Base-by-base conservation (phyloP, 2,888 invertebrate species). In the Heterodera filipjevi region DNA sequence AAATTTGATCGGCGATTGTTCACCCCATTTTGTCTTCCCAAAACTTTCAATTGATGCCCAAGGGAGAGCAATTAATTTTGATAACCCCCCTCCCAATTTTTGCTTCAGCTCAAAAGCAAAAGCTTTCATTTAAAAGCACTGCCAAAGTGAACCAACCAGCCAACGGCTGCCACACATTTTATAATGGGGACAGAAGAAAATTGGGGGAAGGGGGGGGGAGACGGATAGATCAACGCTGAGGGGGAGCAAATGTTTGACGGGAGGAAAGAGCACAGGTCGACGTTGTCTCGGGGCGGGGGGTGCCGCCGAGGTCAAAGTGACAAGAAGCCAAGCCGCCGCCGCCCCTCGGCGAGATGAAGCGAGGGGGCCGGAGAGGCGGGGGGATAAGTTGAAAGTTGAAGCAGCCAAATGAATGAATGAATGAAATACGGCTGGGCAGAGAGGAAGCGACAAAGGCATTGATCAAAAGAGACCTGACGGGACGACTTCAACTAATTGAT, bases 401-500 rank as follows among this genome's bases (percentile, higher is more conserved):
- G 19, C 22, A 6, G 53, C 53, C 22, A 22, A 22, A 39, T 39
- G 39, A 39, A 49, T 19, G 19, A 49, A 14, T 49, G n/a, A n/a
- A n/a, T 49, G 12, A 14, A 49, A 14, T 8, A 16, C 19, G 49
- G 16, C 19, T 44, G 44, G 44, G 44, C 44, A 10, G 19, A 19
- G 49, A 49, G 49, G 49, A 44, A 22, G 53, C 19, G 53, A 0
- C 8, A 27, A 59, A 27, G n/a, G 27, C 39, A 59, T 59, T 59
- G 59, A 59, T 59, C 27, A 49, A 49, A 49, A 59, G 59, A 59
- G 8, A 27, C 27, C n/a, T n/a, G n/a, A n/a, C n/a, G n/a, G 59
- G 59, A 19, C 59, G 59, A n/a, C 27, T 59, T 59, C 59, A 59
- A 59, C 59, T n/a, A 22, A 59, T n/a, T 59, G 59, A 59, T 59